These are phyloP conservation scores for Papilio elwesi DNA, from an alignment of 2,888 invertebrate genomes.

Conservation along the genomic window DNA sequence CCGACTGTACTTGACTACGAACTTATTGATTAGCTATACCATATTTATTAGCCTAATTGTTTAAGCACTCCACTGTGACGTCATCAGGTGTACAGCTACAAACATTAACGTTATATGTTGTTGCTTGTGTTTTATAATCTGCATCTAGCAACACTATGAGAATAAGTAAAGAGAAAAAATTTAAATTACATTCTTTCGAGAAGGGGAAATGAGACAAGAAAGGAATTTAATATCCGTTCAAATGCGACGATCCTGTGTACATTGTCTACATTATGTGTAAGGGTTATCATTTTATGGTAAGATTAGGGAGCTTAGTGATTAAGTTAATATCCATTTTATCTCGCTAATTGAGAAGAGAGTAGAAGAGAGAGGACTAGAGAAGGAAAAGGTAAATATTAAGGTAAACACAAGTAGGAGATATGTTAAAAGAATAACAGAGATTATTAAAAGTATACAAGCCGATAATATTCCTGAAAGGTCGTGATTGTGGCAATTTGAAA, in stretches of 20 bases:
- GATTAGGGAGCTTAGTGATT: neutral
- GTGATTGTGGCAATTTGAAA: neutral
- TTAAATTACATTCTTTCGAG: conserved; percentile 21
- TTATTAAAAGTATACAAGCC: neutral
- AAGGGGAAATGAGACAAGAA: neutral
- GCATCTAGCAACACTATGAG: neutral
- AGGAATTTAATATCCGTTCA: neutral
- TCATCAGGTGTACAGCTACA: too few relatives aligned
- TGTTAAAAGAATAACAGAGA: too few relatives aligned
- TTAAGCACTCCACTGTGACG: too few relatives aligned
- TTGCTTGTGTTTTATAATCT: neutral
- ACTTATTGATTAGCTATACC: too few relatives aligned
- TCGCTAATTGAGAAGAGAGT: neutral
- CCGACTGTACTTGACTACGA: too few relatives aligned
- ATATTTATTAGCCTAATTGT: too few relatives aligned
- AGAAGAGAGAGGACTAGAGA: too few relatives aligned
- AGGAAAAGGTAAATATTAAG: too few relatives aligned
- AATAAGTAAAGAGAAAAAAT: conserved; percentile 1
- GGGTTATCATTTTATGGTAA: too few relatives aligned
- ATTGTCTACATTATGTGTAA: neutral
- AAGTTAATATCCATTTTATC: neutral
- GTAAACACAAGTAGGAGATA: too few relatives aligned
- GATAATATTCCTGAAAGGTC: neutral
- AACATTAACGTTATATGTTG: neutral
- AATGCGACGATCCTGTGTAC: neutral